These are phyloP conservation scores for Ciconia boyciana DNA, from an alignment of 2,113 vertebrate species.

Conservation along the genomic window DNA sequence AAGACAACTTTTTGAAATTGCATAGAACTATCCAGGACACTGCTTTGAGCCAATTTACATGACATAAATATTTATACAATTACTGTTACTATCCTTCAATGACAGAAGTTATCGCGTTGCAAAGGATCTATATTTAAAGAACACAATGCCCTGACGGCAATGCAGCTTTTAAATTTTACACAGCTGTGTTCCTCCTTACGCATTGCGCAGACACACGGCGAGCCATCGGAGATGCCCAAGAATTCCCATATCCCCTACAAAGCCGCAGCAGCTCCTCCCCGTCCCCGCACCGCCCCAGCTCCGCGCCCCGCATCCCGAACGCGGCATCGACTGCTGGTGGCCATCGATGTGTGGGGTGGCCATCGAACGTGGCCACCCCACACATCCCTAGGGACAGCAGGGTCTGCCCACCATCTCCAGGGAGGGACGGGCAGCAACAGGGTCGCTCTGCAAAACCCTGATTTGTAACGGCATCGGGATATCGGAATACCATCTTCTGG, in stretches of 20 bases:
- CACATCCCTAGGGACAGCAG: accelerated
- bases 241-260: neutral
- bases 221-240: neutral
- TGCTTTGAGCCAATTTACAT: neutral
- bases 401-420: neutral
- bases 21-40: neutral
- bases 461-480: neutral
- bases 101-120: neutral
- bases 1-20: neutral
- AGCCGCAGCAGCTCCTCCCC: neutral
- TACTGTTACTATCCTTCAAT: neutral
- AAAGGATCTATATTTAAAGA: conserved; percentile 16
- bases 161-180: neutral
- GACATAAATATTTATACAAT: conserved; percentile 4
- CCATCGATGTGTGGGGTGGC: too few relatives aligned
- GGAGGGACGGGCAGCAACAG: neutral
- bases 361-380: neutral
- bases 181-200: accelerated
- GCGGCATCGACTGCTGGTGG: neutral
- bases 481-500: neutral
- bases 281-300: neutral
- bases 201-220: accelerated
- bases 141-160: neutral
- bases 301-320: neutral
- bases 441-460: neutral